phyloP scores from a whole-genome alignment of 1,140 invertebrate genomes.

The Pogonomyrmex barbatus region DNA sequence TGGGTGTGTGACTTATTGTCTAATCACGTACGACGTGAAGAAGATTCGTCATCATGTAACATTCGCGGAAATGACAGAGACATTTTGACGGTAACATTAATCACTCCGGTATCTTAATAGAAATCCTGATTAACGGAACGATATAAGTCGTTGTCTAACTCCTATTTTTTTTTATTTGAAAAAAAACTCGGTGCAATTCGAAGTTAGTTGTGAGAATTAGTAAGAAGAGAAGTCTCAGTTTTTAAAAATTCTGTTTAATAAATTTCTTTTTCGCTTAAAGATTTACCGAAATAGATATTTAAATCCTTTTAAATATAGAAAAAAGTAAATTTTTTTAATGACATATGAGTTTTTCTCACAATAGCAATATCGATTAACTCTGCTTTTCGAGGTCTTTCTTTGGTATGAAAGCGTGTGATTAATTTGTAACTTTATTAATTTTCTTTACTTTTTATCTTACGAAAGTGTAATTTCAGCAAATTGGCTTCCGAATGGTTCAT shows the following conservation, averaged over 20 bases:
- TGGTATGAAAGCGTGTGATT: neutral
- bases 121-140: slow-evolving; percentile 1
- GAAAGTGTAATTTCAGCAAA: too few species aligned
- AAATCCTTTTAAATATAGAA: neutral
- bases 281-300: neutral
- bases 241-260: neutral
- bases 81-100: slow-evolving; percentile 21
- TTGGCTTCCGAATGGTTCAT: neutral
- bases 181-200: neutral
- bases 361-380: neutral
- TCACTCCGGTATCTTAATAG: neutral
- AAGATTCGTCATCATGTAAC: neutral
- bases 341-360: neutral
- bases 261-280: neutral
- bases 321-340: neutral
- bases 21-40: slow-evolving; percentile 13
- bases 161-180: neutral
- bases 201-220: neutral
- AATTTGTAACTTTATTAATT: neutral
- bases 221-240: neutral
- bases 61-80: slow-evolving; percentile 27
- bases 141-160: neutral
- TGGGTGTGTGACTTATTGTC: slow-evolving; percentile 14
- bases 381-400: neutral
- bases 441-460: neutral